phyloP scores from a whole-genome alignment of 2,113 vertebrate species.

The Colistium nudipinnis region DNA sequence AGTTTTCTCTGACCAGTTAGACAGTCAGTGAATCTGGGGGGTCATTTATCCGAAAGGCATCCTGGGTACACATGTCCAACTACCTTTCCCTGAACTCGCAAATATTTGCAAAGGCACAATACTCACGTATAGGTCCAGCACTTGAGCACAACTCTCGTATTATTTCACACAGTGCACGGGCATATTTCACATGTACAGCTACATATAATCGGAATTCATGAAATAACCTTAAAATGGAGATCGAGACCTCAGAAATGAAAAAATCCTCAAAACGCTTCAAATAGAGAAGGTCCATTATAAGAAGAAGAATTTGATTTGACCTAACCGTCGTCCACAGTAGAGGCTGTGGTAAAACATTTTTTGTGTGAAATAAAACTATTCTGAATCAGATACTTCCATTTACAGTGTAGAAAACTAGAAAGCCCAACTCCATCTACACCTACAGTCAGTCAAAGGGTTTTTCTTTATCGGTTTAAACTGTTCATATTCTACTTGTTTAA shows the following conservation, averaged over 20 bases:
- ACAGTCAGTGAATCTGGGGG: conserved; percentile 10
- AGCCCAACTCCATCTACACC: not conserved
- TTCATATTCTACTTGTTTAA: conserved; percentile 1
- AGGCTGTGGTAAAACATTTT: not conserved
- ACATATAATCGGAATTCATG: not conserved
- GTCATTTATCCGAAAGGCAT: not conserved
- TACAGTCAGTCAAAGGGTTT: not conserved
- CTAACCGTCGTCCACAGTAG: not conserved
- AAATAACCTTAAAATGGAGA: conserved; percentile 21
- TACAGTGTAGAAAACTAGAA: conserved; percentile 1
- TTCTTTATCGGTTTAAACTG: not conserved
- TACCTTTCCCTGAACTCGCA: conserved; percentile 8
- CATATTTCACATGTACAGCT: conserved; percentile 10
- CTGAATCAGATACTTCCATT: not conserved
- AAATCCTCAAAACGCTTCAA: no score
- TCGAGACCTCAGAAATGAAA: not conserved
- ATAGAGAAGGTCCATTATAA: not conserved
- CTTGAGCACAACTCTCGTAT: conserved; percentile 43
- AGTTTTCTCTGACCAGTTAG: not conserved
- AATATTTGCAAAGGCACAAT: conserved; percentile 30
- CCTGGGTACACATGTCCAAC: not conserved
- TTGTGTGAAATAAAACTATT: no score
- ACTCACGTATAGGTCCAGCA: conserved; percentile 17
- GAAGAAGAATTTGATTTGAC: not conserved
- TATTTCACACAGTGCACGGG: conserved; percentile 20